Conservation (phyloP, 1,140 invertebrate genomes). For the Drosophila bocqueti region DNA sequence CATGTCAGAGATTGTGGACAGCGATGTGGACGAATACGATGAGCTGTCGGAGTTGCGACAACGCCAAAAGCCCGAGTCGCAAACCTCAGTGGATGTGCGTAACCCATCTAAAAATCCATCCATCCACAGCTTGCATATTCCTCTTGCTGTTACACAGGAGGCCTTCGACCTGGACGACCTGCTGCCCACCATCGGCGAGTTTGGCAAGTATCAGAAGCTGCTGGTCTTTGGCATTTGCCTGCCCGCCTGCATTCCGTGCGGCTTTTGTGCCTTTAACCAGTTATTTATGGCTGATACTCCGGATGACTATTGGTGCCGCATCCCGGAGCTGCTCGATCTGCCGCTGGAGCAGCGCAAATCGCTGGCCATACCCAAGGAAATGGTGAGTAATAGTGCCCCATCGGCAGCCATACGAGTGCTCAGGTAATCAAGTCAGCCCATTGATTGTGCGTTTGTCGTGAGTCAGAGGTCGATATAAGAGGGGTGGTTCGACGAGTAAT, state of each 20-base stretch:
- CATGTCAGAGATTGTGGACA: conserved; percentile 66
- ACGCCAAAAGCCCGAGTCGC: conserved; percentile 45
- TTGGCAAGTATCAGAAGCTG: conserved; percentile 94
- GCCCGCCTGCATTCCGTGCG: conserved; percentile 94
- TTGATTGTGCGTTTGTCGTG: conserved; percentile 50
- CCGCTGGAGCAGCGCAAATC: conserved; percentile 87
- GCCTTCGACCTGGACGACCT: conserved; percentile 93
- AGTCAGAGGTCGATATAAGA: conserved; percentile 45
- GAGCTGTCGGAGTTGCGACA: conserved; percentile 70
- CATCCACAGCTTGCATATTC: background rate
- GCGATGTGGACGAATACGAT: conserved; percentile 71
- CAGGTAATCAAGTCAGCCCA: conserved; percentile 44
- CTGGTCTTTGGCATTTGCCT: conserved; percentile 94
- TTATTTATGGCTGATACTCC: conserved; percentile 94
- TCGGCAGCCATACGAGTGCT: conserved; percentile 54
- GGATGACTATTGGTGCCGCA: conserved; percentile 90
- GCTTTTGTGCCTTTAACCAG: conserved; percentile 96
- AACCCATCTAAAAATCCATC: background rate
- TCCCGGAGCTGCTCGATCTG: conserved; percentile 88
- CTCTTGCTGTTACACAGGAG: conserved; percentile 80
- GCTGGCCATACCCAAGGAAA: conserved; percentile 88
- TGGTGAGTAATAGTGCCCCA: conserved; percentile 59
- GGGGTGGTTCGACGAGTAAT: conserved; percentile 41
- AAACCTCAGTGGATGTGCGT: conserved; percentile 65
- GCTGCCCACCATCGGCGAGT: conserved; percentile 93